Conservation (phyloP, 1,140 invertebrate genomes). For the Coelopa frigida region DNA sequence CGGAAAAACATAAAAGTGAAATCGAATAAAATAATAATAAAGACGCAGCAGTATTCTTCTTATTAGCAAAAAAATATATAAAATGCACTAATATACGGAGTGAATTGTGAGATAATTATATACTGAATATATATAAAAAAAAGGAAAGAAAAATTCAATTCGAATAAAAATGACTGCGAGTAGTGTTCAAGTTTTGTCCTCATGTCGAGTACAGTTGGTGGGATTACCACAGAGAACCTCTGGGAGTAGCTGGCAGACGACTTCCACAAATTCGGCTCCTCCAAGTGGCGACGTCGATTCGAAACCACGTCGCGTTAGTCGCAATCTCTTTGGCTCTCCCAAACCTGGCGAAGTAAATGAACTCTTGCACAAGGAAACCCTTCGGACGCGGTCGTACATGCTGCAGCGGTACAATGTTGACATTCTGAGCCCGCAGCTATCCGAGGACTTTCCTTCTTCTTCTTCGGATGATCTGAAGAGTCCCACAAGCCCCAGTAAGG, state of each 20-base stretch:
- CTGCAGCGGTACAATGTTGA: slow-evolving; percentile 4
- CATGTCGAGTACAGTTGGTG: neutral
- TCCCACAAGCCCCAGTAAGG: too few relatives aligned
- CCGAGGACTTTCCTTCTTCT: too few relatives aligned
- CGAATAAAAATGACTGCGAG: slow-evolving; percentile 9
- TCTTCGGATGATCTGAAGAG: too few relatives aligned
- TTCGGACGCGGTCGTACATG: neutral
- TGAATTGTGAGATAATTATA: too few relatives aligned
- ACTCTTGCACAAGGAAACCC: neutral
- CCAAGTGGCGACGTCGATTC: neutral
- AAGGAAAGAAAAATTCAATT: too few relatives aligned
- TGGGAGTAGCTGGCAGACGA: neutral
- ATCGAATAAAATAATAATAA: too few relatives aligned
- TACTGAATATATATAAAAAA: too few relatives aligned
- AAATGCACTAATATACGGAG: too few relatives aligned
- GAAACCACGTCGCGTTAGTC: neutral
- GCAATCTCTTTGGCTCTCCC: slow-evolving; percentile 2
- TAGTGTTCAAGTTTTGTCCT: slow-evolving; percentile 4
- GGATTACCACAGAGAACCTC: neutral
- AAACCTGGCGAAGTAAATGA: slow-evolving; percentile 1
- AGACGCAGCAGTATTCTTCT: too few relatives aligned
- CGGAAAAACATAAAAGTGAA: too few relatives aligned
- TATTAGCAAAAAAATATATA: too few relatives aligned
- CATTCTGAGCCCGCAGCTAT: neutral
- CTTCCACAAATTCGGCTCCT: neutral